Percentiles rank a stretch among this genome's conserved stretches.
These are phyloP conservation scores for Nymphalis polychloros DNA, from an alignment of 2,888 invertebrate genomes.

Conservation along the genomic window DNA sequence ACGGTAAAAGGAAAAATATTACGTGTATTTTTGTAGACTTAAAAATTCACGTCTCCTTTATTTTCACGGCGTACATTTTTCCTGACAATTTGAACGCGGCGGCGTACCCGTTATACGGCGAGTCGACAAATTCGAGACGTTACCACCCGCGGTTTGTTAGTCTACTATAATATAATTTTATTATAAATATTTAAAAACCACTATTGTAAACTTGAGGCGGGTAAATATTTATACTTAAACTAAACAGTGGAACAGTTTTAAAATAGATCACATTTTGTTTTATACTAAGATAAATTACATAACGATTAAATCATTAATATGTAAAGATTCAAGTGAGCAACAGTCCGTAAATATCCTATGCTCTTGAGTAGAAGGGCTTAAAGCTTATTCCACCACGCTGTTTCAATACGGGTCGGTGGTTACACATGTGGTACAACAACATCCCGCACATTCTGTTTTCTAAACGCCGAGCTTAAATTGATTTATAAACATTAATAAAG, in stretches of 20 bases:
- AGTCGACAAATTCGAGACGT: constrained; percentile 28
- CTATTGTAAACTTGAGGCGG: neutral
- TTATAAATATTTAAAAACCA: constrained; percentile 15
- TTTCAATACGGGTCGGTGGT: too few species aligned
- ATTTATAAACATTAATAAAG: too few species aligned
- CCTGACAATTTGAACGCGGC: constrained; percentile 17
- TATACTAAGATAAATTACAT: too few species aligned
- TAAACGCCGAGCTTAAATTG: too few species aligned
- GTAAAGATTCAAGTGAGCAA: too few species aligned
- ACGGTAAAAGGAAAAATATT: constrained; percentile 2
- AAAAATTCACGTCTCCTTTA: constrained; percentile 25
- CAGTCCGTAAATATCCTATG: too few species aligned
- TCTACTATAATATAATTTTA: constrained; percentile 23
- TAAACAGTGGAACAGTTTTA: neutral
- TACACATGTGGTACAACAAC: too few species aligned
- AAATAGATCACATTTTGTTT: neutral
- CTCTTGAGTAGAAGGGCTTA: too few species aligned
- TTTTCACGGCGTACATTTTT: constrained; percentile 32
- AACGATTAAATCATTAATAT: neutral
- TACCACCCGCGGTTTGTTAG: constrained; percentile 32
- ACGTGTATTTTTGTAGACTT: constrained; percentile 21
- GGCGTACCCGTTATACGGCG: constrained; percentile 17
- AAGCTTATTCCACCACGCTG: too few species aligned
- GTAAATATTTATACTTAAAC: constrained; percentile 2
- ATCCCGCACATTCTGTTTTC: too few species aligned